These are phyloP conservation scores for Fopius arisanus DNA, from an alignment of 1,140 invertebrate species.

Conservation along the genomic window DNA sequence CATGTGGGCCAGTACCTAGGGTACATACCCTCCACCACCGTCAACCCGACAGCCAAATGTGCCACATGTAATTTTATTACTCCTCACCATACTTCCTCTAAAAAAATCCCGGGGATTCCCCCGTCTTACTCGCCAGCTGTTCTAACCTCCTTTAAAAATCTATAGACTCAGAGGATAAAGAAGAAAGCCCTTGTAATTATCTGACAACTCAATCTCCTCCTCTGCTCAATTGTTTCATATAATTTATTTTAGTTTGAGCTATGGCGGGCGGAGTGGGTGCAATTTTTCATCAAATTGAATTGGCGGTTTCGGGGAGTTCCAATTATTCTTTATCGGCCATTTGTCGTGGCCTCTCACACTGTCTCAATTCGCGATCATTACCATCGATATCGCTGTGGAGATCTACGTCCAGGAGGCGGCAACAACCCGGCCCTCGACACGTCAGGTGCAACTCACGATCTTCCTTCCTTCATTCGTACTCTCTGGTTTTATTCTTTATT, in stretches of 20 bases:
- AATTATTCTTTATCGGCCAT: conserved; percentile 39
- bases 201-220: neutral
- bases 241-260: neutral
- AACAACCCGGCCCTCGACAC: conserved; percentile 35
- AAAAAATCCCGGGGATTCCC: conserved; percentile 2
- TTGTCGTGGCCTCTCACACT: conserved; percentile 33
- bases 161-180: neutral
- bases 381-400: conserved; percentile 42
- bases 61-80: neutral
- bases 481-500: conserved; percentile 5
- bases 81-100: neutral
- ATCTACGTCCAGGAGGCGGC: conserved; percentile 50
- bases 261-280: conserved; percentile 2
- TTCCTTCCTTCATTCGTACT: neutral
- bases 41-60: neutral
- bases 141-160: neutral
- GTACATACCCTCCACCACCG: neutral
- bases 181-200: neutral
- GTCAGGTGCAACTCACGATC: conserved; percentile 52
- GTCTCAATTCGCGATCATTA: conserved; percentile 53
- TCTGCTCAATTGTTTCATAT: neutral
- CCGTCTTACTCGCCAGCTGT: neutral
- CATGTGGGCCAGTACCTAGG: neutral
- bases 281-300: conserved; percentile 16
- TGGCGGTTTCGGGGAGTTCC: neutral